A percentile compares a stretch with the other conserved stretches of the same genome.
Conservation (phyloP, 2,888 invertebrate species). For the Drosophila antonietae region DNA sequence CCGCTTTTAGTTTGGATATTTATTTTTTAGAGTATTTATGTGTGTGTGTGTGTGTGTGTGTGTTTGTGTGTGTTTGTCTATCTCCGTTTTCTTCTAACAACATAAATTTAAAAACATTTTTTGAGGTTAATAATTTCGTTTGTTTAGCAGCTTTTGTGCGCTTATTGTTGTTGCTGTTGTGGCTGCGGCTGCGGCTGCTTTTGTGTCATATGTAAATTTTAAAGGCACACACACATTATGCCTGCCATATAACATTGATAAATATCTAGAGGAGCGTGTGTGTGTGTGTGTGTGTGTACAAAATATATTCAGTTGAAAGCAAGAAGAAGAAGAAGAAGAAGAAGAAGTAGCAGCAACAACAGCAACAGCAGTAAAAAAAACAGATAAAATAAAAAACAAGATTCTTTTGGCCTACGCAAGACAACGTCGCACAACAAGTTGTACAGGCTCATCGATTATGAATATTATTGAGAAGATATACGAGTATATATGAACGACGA, state of each 20-base stretch:
- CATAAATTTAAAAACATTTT: constrained; percentile 31
- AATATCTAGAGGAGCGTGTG: constrained; percentile 27
- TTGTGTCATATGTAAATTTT: constrained; percentile 68
- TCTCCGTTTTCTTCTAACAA: constrained; percentile 14
- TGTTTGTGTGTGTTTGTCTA: background rate
- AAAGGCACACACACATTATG: constrained; percentile 51
- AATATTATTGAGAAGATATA: constrained; percentile 63
- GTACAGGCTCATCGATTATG: constrained; percentile 72
- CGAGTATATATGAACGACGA: constrained; percentile 20
- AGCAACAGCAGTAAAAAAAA: background rate
- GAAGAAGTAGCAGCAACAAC: background rate
- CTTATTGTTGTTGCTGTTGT: constrained; percentile 10
- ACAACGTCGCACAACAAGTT: constrained; percentile 66
- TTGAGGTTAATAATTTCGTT: constrained; percentile 60
- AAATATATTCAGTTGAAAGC: constrained; percentile 1
- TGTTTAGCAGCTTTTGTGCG: constrained; percentile 45
- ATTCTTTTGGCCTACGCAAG: constrained; percentile 65
- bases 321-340: constrained; percentile 2
- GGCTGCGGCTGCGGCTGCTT: constrained; percentile 29
- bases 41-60: background rate
- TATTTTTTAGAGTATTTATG: background rate
- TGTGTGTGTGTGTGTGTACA: background rate
- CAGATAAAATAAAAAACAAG: constrained; percentile 60
- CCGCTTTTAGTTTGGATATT: constrained; percentile 6
- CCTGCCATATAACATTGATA: constrained; percentile 36